phyloP scores from a whole-genome alignment of 2,888 invertebrate genomes.

The Bombylius major region DNA sequence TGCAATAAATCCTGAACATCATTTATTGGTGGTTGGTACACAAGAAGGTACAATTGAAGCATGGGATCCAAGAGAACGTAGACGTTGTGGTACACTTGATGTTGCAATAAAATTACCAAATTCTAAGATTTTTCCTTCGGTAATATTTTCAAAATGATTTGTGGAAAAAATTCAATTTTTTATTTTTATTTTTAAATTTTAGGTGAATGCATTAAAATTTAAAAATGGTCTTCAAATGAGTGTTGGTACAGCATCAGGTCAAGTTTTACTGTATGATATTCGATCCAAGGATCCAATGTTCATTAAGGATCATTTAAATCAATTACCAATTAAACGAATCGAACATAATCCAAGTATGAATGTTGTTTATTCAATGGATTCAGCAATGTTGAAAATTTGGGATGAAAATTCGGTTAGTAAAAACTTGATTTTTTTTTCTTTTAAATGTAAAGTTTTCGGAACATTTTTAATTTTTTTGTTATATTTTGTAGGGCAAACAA shows the following conservation, averaged over 20 bases:
- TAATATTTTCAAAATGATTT: constrained; percentile 3
- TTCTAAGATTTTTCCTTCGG: constrained; percentile 37
- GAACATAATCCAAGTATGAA: constrained; percentile 72
- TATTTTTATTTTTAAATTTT: neutral
- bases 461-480: neutral
- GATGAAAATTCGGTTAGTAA: constrained; percentile 62
- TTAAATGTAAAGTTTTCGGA: neutral
- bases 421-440: neutral
- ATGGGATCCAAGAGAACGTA: constrained; percentile 83
- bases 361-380: constrained; percentile 80
- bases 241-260: constrained; percentile 89
- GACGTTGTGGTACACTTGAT: constrained; percentile 68
- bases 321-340: constrained; percentile 76
- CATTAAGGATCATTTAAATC: constrained; percentile 92
- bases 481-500: constrained; percentile 64
- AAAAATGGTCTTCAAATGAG: constrained; percentile 65
- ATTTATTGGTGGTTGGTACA: constrained; percentile 75
- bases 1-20: constrained; percentile 75
- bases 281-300: constrained; percentile 77
- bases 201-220: constrained; percentile 63
- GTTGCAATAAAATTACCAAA: constrained; percentile 56
- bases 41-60: constrained; percentile 88
- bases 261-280: constrained; percentile 88
- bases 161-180: neutral
- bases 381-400: constrained; percentile 83